Base-by-base conservation (phyloP, 2,888 invertebrate species). In the Ormyrus thymus region DNA sequence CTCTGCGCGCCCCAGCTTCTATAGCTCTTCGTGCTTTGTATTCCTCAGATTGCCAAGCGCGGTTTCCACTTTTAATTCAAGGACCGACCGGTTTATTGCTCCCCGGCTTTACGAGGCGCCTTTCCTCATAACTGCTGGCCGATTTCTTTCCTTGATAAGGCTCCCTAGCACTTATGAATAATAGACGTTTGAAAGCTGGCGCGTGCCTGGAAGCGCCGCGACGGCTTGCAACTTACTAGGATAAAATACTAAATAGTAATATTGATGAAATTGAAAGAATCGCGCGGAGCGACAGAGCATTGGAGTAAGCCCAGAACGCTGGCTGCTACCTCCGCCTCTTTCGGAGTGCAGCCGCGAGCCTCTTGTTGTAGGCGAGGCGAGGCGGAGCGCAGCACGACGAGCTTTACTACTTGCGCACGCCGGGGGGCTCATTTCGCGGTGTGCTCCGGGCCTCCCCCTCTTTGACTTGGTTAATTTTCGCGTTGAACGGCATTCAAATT, bases 401-500 rank as follows among this genome's bases (percentile, higher is more conserved):
- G 74, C 65, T 78, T 71, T 75, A 66, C 69, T 56, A 64, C 73
- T 72, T 29, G 69, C 78, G 78, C 76, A 8, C 55, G 10, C 13
- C 45, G 45, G 61, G 69, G 66, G 68, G 59, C 68, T 75, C 75
- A 11, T 68, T 75, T 53, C 53, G 53, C 64, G 74, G 62, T 73
- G 66, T 72, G 65, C 70, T 66, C 13, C 56, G 10, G n/a, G 51
- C 55, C 10, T 50, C 11, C 50, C 13, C 13, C n/a, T 48, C 61
- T 29, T 70, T 55, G 62, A 55, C 70, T 70, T 45, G 68, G 66
- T 62, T 78, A 66, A 78, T 72, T 76, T 78, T 75, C 71, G 46
- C 53, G 66, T 45, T 75, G 45, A 75, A 61, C 59, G 75, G 48
- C 71, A 71, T 75, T 71, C 59, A 79, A 79, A 79, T 79, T 75